Conservation (phyloP, 2,113 vertebrate genomes). For the Anas platyrhynchos region DNA sequence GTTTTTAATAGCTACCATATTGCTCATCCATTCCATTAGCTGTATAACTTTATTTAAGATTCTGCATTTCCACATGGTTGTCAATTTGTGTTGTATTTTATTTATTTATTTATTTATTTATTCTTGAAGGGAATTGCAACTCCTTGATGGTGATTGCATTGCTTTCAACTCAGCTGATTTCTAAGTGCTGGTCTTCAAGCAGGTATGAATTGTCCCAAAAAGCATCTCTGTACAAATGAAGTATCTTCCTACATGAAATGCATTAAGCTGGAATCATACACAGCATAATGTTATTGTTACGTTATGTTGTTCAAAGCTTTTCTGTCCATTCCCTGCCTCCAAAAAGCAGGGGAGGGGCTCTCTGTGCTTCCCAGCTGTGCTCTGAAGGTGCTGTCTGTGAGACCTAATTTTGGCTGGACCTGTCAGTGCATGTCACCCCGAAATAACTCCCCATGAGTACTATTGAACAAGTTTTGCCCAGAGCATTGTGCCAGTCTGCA, state of each 20-base stretch:
- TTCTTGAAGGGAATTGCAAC: not conserved
- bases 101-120: not conserved
- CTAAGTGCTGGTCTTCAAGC: not conserved
- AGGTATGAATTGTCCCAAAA: not conserved
- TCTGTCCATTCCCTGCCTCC: not conserved
- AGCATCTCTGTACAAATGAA: not conserved
- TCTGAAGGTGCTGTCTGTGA: not conserved
- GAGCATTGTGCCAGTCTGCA: not conserved
- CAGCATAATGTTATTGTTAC: not conserved
- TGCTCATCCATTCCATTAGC: conserved; percentile 12
- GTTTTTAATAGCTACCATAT: conserved; percentile 58
- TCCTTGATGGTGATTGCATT: not conserved
- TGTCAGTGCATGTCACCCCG: not conserved
- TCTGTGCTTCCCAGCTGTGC: not conserved
- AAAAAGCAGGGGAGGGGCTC: not conserved
- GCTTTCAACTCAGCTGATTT: not conserved
- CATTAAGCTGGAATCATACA: not conserved
- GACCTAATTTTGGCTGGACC: not conserved
- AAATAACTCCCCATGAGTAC: not conserved
- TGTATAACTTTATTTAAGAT: conserved; percentile 39
- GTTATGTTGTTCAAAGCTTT: not conserved
- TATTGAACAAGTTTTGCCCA: not conserved
- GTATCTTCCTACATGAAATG: not conserved
- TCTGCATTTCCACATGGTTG: not conserved
- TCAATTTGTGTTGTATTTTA: not conserved